Evolutionary conservation across 1,140 invertebrate genomes (phyloP), one percentile per base, ranked within the genome.

Genomic region (Diabrotica undecimpunctata): DNA sequence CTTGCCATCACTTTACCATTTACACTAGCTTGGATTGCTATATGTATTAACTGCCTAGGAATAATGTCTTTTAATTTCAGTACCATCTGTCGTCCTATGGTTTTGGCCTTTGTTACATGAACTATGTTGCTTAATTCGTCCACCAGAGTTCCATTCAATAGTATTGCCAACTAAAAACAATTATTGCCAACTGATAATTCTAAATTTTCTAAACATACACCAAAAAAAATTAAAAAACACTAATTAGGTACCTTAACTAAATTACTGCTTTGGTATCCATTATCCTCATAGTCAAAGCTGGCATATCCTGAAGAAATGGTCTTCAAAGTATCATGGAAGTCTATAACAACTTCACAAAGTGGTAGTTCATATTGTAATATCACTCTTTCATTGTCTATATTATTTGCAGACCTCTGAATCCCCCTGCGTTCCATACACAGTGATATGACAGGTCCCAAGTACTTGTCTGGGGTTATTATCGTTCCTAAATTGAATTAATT

Each of bases 211-310:
- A 25, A 25, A 46, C 6, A 0, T 6, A 46, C n/a, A 46, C 3
- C n/a, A n/a, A 46, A 10, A 46, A 10, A 46, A 46, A 35, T 37
- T 5, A 10, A 46, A 10, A 46, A 46, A 35, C 6, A 62, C 36
- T 56, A 57, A 46, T 68, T 4, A 25, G 4, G 51, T 54, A 94
- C 90, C 80, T 90, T 92, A 0, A 88, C 84, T 70, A 95, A 81
- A 66, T 85, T 76, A 65, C 90, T 88, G 11, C 78, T 57, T 77
- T 92, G 82, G 79, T 92, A 98, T 11, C 91, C 95, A 76, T 87
- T 77, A 79, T 97, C 92, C 82, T 98, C 94, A 80, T 99, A 99
- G 81, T 98, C 96, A 81, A 99, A 99, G 79, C 94, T 97, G 8
- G 95, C 96, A 82, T 95, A 98, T 9, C 97, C 97, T 2, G 95